A percentile compares a stretch with the other conserved stretches of the same genome.
Conservation (phyloP, 2,797 vertebrate species). For the Brachymystax lenok region DNA sequence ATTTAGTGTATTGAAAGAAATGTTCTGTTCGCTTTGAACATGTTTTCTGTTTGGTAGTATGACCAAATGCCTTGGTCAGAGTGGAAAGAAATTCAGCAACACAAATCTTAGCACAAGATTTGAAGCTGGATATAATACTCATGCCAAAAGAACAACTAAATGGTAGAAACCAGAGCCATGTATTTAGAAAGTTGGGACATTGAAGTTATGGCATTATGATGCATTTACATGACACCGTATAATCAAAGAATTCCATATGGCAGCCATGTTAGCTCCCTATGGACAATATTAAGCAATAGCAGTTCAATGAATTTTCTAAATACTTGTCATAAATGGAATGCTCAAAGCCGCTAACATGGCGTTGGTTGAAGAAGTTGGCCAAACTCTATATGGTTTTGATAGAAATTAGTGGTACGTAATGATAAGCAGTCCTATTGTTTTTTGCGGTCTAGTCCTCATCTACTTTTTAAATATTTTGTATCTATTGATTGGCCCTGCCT, state of each 20-base stretch:
- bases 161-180: neutral
- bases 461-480: neutral
- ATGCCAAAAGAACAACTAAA: neutral
- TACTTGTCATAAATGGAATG: no score
- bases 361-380: no score
- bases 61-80: neutral
- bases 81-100: neutral
- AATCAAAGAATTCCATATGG: no score
- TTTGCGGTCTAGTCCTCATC: neutral
- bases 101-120: neutral
- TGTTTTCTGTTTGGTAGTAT: no score
- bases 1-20: slow-evolving; percentile 3
- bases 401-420: neutral
- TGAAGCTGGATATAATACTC: neutral
- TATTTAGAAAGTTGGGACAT: no score
- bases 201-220: no score
- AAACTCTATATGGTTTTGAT: no score
- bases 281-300: no score
- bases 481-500: neutral
- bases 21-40: neutral
- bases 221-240: no score
- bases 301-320: no score
- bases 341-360: no score
- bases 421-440: slow-evolving; percentile 9
- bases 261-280: no score